phyloP scores from a whole-genome alignment of 2,797 vertebrate genomes.

The Pogoniulus pusillus region DNA sequence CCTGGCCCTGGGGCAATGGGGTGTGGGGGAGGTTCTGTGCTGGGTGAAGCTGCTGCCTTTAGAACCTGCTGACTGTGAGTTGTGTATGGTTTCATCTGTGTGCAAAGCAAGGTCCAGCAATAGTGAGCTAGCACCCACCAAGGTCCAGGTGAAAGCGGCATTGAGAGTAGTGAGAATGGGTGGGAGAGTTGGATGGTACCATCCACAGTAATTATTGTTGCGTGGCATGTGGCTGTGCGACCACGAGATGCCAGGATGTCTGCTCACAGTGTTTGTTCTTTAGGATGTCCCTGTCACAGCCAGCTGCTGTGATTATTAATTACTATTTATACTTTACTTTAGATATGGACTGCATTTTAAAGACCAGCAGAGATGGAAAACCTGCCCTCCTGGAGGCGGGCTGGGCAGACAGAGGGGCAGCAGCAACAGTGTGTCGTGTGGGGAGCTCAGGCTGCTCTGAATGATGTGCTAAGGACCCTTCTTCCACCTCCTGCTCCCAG shows the following conservation, averaged over 20 bases:
- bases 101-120: neutral
- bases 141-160: neutral
- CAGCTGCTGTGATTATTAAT: slow-evolving; percentile 51
- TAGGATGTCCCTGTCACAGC: slow-evolving; percentile 26
- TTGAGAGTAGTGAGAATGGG: neutral
- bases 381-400: neutral
- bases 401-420: neutral
- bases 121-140: neutral
- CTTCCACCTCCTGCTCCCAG: neutral
- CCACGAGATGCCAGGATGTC: slow-evolving; percentile 39
- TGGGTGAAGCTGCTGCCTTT: fast-evolving
- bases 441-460: fast-evolving
- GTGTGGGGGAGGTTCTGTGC: fast-evolving
- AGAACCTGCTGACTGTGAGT: neutral
- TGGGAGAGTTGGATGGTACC: neutral
- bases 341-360: neutral
- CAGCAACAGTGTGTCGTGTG: neutral
- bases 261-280: neutral
- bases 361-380: neutral
- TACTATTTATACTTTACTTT: slow-evolving; percentile 47
- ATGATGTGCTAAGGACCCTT: neutral
- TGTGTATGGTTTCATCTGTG: fast-evolving
- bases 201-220: neutral
- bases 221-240: fast-evolving
- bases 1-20: neutral